Evolutionary conservation across 2,113 vertebrate genomes (phyloP), one percentile per base, ranked within the genome.

Genomic region (Brachyistius frenatus): DNA sequence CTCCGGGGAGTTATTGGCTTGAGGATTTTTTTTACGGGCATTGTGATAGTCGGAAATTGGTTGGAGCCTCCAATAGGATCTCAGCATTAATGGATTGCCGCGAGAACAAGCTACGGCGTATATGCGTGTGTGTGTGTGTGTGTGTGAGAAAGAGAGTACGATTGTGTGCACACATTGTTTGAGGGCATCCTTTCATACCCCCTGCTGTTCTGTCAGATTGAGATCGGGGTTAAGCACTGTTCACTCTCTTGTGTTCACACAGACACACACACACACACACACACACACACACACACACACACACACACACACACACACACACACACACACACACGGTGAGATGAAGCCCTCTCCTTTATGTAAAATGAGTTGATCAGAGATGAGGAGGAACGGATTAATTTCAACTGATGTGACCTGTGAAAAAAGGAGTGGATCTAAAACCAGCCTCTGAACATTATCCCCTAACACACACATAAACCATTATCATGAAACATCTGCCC

Each of bases 401-500:
- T 77, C 73, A 86, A 75, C 76, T 80, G 52, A 83, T 76, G 68
- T 79, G 60, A 88, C 74, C 78, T 72, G 41, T 3, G 7, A 53
- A 58, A 46, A 36, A 33, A 50, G 39, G 37, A 58, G 52, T 37
- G 64, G 54, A 66, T 75, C 77, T 87, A 56, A 86, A 73, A 61
- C 33, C 73, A 68, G 63, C 64, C 72, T 49, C 49, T 50, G 52
- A 82, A 71, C 61, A 78, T 87, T 77, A 83, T 89, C 75, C 73
- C 68, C 61, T 33, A 36, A 79, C 62, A 68, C 41, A 76, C 76
- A 78, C 66, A 84, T 47, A 83, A 73, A 63, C 76, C 84, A 87
- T 88, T 87, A 85, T 76, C 72, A 44, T 85, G 68, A 78, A 89
- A 85, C 92, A 90, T 92, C 88, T 92, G 89, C 88, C 87, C 9